phyloP scores from a whole-genome alignment of 2,113 vertebrate species.

The Cettia cetti region DNA sequence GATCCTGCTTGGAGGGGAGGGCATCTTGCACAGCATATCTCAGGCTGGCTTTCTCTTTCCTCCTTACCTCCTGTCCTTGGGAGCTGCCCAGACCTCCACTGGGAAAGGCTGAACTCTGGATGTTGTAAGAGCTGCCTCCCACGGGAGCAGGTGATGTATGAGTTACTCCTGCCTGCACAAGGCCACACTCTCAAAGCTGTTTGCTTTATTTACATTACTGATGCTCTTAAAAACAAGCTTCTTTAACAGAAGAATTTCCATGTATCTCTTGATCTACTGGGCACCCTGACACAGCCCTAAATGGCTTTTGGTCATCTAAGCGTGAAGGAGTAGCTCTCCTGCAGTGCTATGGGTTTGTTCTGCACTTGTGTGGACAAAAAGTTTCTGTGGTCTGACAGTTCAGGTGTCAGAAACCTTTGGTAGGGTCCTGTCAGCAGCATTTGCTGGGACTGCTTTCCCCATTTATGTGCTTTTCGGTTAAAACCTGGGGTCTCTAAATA shows the following conservation, averaged over 20 bases:
- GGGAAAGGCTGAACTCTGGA: not conserved
- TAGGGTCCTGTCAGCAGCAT: not conserved
- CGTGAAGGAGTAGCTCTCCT: not conserved
- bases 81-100: not conserved
- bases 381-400: not conserved
- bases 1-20: not conserved
- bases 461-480: not conserved
- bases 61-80: not conserved
- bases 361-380: accelerated
- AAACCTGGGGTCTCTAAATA: not conserved
- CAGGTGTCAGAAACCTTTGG: not conserved
- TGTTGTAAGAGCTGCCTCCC: not conserved
- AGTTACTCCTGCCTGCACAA: not conserved
- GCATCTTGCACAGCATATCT: not conserved
- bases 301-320: not conserved
- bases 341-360: not conserved
- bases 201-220: not conserved
- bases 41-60: not conserved
- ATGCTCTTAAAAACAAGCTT: not conserved
- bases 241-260: not conserved
- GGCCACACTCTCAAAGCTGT: not conserved
- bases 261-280: not conserved
- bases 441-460: not conserved
- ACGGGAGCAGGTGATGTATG: not conserved
- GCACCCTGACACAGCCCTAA: not conserved